phyloP scores from a whole-genome alignment of 2,888 invertebrate species.

The Drosophila anomelani region DNA sequence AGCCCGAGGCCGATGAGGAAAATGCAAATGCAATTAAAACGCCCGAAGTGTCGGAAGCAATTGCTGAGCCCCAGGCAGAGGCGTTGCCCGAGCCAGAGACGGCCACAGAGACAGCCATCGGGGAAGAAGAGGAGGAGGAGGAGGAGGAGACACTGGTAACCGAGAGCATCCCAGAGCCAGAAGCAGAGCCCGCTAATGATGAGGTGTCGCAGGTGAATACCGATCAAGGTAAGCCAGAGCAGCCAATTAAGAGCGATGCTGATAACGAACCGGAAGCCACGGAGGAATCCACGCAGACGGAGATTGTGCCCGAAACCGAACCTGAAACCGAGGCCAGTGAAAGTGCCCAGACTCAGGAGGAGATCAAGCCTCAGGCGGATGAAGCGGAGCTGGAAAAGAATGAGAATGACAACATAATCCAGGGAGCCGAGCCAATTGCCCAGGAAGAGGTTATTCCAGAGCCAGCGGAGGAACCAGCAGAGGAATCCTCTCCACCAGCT shows the following conservation, averaged over 20 bases:
- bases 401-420: constrained; percentile 72
- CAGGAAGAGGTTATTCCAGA: constrained; percentile 35
- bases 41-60: constrained; percentile 76
- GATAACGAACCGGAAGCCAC: constrained; percentile 34
- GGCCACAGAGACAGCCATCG: constrained; percentile 2
- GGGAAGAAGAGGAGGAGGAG: constrained; percentile 20
- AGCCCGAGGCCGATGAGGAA: constrained; percentile 34
- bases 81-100: constrained; percentile 23
- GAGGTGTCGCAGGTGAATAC: constrained; percentile 57
- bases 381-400: constrained; percentile 47
- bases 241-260: constrained; percentile 37
- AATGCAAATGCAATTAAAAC: constrained; percentile 79
- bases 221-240: constrained; percentile 47
- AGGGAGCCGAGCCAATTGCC: constrained; percentile 67
- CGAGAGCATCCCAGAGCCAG: constrained; percentile 23
- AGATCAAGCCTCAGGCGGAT: constrained; percentile 26
- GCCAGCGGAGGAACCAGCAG: constrained; percentile 1
- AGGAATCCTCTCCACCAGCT: not conserved
- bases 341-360: constrained; percentile 41
- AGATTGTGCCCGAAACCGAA: constrained; percentile 29
- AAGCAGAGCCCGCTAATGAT: constrained; percentile 52
- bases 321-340: constrained; percentile 46
- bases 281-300: constrained; percentile 24
- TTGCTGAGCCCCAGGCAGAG: constrained; percentile 55
- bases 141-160: constrained; percentile 8